Conservation (phyloP, 2,113 vertebrate species). For the Madoqua kirkii region DNA sequence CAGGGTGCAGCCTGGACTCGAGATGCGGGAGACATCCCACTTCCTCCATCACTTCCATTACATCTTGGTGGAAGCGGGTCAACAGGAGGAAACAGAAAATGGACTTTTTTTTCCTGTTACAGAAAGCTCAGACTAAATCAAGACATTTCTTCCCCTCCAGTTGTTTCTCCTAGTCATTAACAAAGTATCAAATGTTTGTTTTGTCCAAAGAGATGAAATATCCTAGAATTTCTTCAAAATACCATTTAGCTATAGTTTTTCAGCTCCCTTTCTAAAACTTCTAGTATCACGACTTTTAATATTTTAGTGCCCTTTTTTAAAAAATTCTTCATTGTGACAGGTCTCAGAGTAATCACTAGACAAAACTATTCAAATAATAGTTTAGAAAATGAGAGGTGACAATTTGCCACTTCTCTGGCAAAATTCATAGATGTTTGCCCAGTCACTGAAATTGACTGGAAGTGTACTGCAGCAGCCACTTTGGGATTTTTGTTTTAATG, state of each 20-base stretch:
- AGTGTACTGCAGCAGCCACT: not conserved
- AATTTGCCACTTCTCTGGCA: not conserved
- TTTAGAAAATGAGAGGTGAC: not conserved
- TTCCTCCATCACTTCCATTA: not conserved
- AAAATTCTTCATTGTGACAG: not conserved
- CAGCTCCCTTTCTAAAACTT: not conserved
- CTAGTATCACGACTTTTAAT: not conserved
- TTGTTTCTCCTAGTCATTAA: not conserved
- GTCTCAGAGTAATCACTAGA: not conserved
- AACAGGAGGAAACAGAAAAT: not conserved
- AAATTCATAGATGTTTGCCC: not conserved
- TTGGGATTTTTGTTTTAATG: not conserved
- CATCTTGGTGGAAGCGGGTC: not conserved
- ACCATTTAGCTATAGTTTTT: not conserved
- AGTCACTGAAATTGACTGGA: not conserved
- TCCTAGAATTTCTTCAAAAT: not conserved
- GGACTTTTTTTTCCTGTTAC: not conserved
- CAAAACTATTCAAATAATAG: not conserved
- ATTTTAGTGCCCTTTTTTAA: not conserved
- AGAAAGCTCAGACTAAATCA: not conserved
- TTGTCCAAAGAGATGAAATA: constrained; percentile 8
- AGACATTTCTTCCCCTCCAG: not conserved
- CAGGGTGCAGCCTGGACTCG: not conserved
- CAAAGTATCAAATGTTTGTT: constrained; percentile 11
- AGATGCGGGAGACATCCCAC: not conserved